Evolutionary conservation across 1,140 invertebrate species (phyloP).

Genomic region (Drosophila lacertosa): DNA sequence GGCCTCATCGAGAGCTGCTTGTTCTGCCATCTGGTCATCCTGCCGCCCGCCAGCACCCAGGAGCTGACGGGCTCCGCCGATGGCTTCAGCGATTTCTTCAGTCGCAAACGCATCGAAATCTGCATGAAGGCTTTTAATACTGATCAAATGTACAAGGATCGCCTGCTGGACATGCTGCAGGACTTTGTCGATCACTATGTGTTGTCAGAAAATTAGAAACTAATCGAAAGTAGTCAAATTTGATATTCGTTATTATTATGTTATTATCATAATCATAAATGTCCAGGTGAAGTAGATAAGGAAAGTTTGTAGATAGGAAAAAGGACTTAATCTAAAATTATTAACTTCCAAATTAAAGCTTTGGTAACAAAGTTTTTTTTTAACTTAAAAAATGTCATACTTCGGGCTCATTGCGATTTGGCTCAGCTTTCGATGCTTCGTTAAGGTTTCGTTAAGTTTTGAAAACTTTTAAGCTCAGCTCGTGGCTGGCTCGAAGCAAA

Average conservation of each 20-base stretch:
- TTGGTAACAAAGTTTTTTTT: too few relatives aligned
- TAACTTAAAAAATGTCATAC: too few relatives aligned
- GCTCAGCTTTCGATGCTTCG: conserved; percentile 55
- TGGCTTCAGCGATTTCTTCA: conserved; percentile 80
- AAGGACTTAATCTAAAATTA: too few relatives aligned
- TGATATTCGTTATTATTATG: too few relatives aligned
- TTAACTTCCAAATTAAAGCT: too few relatives aligned
- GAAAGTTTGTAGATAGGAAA: too few relatives aligned
- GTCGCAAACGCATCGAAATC: conserved; percentile 84
- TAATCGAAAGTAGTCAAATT: too few relatives aligned
- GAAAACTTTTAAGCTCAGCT: conserved; percentile 66
- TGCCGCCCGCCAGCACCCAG: conserved; percentile 75
- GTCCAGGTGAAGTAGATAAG: too few relatives aligned
- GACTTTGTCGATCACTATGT: conserved; percentile 85
- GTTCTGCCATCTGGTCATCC: conserved; percentile 84
- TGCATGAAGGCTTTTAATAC: conserved; percentile 84
- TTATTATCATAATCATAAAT: too few relatives aligned
- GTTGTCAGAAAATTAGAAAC: conserved; percentile 25
- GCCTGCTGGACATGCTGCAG: conserved; percentile 84
- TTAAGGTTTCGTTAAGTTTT: conserved; percentile 50
- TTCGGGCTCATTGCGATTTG: background rate
- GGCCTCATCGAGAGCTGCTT: conserved; percentile 85
- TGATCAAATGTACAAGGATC: conserved; percentile 78
- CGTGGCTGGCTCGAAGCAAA: conserved; percentile 32
- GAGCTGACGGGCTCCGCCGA: conserved; percentile 81